phyloP scores from a whole-genome alignment of 2,113 vertebrate genomes.

The Gallinago media region DNA sequence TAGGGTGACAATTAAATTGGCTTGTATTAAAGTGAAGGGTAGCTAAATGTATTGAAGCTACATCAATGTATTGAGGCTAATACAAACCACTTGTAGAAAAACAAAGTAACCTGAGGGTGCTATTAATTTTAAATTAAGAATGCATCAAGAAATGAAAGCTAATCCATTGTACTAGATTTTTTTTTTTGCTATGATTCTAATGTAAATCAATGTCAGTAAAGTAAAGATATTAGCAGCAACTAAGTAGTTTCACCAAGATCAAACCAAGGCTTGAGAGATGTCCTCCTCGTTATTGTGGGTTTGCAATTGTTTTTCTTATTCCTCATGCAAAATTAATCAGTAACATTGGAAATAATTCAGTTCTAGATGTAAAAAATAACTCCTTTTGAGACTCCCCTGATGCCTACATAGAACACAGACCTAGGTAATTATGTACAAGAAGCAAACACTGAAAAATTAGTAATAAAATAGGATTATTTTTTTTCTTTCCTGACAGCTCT shows the following conservation, averaged over 20 bases:
- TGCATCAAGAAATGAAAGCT: conserved; percentile 9
- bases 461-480: neutral
- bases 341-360: neutral
- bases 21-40: neutral
- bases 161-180: conserved; percentile 51
- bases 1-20: neutral
- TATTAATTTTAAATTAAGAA: conserved; percentile 67
- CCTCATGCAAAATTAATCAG: conserved; percentile 15
- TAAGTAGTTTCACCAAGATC: conserved; percentile 58
- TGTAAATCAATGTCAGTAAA: conserved; percentile 65
- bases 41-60: neutral
- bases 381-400: neutral
- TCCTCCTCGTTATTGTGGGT: neutral
- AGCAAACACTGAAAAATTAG: neutral
- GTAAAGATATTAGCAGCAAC: conserved; percentile 24
- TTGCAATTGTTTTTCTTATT: conserved; percentile 1
- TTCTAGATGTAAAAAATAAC: neutral
- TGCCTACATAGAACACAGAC: neutral
- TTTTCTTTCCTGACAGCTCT: neutral
- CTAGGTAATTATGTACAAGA: neutral
- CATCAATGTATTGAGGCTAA: neutral
- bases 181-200: conserved; percentile 49
- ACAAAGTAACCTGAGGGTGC: conserved; percentile 41
- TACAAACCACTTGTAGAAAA: conserved; percentile 26
- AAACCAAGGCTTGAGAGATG: conserved; percentile 34